phyloP scores from a whole-genome alignment of 2,113 vertebrate genomes.

The Calypte anna region DNA sequence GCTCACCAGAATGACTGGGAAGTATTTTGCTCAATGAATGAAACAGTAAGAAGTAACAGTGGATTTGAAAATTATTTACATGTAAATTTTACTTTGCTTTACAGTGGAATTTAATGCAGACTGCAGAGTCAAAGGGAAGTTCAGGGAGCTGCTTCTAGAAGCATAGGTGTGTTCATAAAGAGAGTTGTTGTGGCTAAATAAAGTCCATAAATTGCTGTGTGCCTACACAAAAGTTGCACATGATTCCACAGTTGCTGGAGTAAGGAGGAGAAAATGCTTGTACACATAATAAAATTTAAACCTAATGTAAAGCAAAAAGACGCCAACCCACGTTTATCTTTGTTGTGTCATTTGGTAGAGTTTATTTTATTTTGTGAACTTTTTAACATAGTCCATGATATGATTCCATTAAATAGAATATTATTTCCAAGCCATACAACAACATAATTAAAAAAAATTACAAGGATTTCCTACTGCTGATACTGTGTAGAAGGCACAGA shows the following conservation, averaged over 20 bases:
- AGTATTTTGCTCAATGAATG: background rate
- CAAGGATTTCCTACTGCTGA: background rate
- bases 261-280: background rate
- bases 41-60: background rate
- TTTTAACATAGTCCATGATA: background rate
- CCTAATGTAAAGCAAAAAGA: background rate
- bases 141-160: background rate
- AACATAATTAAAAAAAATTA: background rate
- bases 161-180: background rate
- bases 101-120: background rate
- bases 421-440: background rate
- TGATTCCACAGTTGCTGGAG: background rate
- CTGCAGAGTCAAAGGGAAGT: background rate
- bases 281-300: background rate
- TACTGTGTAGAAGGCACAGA: background rate
- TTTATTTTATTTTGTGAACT: background rate
- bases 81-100: background rate
- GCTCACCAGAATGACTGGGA: background rate
- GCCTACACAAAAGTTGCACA: background rate
- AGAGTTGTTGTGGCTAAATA: background rate
- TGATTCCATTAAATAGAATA: background rate
- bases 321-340: background rate
- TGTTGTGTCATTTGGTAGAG: background rate
- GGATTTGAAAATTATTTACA: background rate
- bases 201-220: background rate